Percentiles rank a stretch among this genome's conserved stretches.
phyloP scores from a whole-genome alignment of 2,113 vertebrate species.

The Callaeas wilsoni region DNA sequence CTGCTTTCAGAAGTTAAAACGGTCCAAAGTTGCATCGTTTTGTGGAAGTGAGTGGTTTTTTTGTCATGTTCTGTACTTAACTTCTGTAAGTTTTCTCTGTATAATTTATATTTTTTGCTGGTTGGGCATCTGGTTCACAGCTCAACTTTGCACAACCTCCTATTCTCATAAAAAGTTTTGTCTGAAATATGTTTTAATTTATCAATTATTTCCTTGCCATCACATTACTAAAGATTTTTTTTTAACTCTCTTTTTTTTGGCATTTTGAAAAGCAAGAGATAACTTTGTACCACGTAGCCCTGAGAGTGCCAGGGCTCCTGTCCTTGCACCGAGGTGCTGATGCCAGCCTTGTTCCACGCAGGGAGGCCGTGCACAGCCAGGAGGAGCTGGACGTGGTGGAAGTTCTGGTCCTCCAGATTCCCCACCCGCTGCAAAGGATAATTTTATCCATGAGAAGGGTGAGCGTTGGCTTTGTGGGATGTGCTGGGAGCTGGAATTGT shows the following conservation, averaged over 20 bases:
- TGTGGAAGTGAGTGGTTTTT: slow-evolving; percentile 21
- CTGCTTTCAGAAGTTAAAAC: neutral
- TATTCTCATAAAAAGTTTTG: neutral
- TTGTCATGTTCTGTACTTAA: fast-evolving
- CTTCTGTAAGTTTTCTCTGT: neutral
- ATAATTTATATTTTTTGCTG: neutral
- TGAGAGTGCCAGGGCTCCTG: neutral
- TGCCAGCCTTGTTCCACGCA: neutral
- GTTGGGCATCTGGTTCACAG: neutral
- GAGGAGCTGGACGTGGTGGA: neutral
- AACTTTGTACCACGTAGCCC: fast-evolving
- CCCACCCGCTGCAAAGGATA: slow-evolving; percentile 6
- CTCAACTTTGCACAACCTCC: neutral
- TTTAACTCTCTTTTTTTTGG: neutral
- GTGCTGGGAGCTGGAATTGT: fast-evolving
- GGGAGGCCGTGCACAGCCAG: neutral
- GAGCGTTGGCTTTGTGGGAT: neutral
- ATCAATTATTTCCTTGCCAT: neutral
- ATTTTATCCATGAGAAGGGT: neutral
- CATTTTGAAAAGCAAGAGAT: neutral
- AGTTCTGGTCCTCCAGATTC: neutral
- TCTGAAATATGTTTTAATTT: neutral
- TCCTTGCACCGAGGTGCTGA: neutral
- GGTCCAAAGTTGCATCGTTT: neutral
- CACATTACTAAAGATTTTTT: fast-evolving